Percentiles rank a stretch among this genome's conserved stretches.
Evolutionary conservation across 1,140 invertebrate species (phyloP).

Genomic region (Eumeta japonica): DNA sequence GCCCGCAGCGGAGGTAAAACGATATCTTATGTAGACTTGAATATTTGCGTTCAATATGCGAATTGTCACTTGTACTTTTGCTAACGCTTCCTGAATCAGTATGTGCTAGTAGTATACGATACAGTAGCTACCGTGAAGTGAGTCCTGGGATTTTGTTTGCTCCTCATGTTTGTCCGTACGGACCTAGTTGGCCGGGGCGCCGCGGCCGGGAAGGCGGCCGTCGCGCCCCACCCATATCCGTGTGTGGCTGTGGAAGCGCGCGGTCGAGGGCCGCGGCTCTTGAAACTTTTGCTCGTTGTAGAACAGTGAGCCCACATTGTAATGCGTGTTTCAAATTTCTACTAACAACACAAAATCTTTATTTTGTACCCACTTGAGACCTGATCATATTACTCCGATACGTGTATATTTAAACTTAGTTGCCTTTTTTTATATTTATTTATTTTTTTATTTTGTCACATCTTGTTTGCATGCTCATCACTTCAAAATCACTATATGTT

Average conservation of each 20-base stretch:
- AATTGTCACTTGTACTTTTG: conserved; percentile 44
- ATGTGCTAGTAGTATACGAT: conserved; percentile 45
- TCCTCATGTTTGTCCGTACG: conserved; percentile 32
- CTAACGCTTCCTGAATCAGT: conserved; percentile 56
- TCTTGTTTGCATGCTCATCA: conserved; percentile 33
- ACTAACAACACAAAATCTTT: too few species aligned
- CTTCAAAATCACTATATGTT: too few species aligned
- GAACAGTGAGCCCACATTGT: conserved; percentile 51
- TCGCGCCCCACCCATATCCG: too few species aligned
- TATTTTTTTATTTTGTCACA: too few species aligned
- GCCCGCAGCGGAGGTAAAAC: conserved; percentile 64
- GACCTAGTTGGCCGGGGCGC: conserved; percentile 36
- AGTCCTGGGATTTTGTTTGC: conserved; percentile 52
- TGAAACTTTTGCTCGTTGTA: conserved; percentile 33
- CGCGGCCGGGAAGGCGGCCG: conserved; percentile 22
- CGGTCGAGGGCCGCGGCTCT: conserved; percentile 22
- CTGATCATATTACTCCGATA: too few species aligned
- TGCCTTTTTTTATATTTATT: too few species aligned
- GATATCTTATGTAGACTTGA: background rate
- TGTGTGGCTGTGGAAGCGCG: too few species aligned
- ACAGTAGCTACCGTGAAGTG: conserved; percentile 43
- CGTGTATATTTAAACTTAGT: too few species aligned
- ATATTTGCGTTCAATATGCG: conserved; percentile 26
- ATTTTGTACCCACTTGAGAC: too few species aligned
- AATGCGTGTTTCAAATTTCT: conserved; percentile 24